These are phyloP conservation scores for Aelia acuminata DNA, from an alignment of 2,888 invertebrate genomes.

Conservation along the genomic window DNA sequence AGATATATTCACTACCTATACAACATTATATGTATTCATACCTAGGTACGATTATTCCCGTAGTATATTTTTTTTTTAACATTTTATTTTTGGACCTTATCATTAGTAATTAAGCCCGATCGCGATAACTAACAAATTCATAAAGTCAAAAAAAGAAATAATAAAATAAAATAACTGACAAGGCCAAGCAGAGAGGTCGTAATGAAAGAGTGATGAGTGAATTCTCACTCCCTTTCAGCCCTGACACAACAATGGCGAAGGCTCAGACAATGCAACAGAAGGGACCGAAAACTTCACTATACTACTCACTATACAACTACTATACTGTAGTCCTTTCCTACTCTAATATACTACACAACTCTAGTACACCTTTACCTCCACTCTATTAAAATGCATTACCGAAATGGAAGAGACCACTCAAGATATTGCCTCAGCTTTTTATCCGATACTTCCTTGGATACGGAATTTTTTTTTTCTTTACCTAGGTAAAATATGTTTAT, in stretches of 20 bases:
- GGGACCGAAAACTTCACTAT: neutral
- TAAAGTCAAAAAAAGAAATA: neutral
- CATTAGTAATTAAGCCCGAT: neutral
- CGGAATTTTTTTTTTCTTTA: neutral
- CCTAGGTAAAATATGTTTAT: neutral
- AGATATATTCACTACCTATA: no score
- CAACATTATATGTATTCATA: no score
- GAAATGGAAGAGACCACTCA: slow-evolving; percentile 11
- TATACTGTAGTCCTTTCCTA: neutral
- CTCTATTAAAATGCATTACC: neutral
- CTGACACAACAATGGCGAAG: neutral
- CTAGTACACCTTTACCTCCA: neutral
- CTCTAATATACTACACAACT: neutral
- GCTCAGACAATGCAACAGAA: neutral
- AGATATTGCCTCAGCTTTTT: neutral
- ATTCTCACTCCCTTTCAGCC: neutral
- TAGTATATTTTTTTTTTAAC: neutral
- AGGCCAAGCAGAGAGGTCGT: neutral
- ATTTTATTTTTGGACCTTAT: neutral
- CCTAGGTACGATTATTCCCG: no score
- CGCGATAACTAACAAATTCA: neutral
- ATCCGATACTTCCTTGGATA: neutral
- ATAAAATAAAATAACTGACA: neutral
- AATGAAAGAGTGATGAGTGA: neutral
- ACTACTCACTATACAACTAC: neutral